These are phyloP conservation scores for Dinoponera quadriceps DNA, from an alignment of 1,140 invertebrate species.

Conservation along the genomic window DNA sequence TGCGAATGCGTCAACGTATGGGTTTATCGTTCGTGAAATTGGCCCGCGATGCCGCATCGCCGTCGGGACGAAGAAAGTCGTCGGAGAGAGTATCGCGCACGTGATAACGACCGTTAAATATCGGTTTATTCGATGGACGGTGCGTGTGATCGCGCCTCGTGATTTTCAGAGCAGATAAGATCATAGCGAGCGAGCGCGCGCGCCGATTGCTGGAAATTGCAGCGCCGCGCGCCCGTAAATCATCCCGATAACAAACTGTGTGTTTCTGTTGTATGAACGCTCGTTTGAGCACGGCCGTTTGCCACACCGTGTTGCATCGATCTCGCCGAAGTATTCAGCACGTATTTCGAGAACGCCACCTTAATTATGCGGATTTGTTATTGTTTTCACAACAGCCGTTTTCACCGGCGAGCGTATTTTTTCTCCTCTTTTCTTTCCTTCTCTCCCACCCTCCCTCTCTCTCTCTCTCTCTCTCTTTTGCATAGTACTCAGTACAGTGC, in stretches of 20 bases:
- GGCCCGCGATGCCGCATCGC: neutral
- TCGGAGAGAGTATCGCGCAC: conserved; percentile 41
- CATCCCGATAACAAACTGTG: conserved; percentile 13
- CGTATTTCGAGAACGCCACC: neutral
- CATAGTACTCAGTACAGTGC: too few species aligned
- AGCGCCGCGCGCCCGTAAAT: conserved; percentile 6
- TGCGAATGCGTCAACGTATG: conserved; percentile 29
- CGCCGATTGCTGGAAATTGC: conserved; percentile 10
- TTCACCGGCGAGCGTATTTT: neutral
- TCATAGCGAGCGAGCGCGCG: neutral
- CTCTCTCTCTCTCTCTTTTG: too few species aligned
- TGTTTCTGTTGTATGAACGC: too few species aligned
- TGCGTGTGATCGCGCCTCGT: conserved; percentile 10
- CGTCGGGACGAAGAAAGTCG: conserved; percentile 42
- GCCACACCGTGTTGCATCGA: conserved; percentile 21
- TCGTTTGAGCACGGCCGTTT: neutral
- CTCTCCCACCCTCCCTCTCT: too few species aligned
- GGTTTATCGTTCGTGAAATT: conserved; percentile 36
- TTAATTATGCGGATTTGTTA: conserved; percentile 26
- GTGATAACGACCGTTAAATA: conserved; percentile 40
- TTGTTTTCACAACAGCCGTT: conserved; percentile 1
- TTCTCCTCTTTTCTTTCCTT: neutral
- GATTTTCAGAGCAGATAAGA: conserved; percentile 57
- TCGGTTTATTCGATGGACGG: neutral
- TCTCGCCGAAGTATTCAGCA: conserved; percentile 10